Evolutionary conservation across 2,797 vertebrate genomes (phyloP), one percentile per base, ranked within the genome.

Genomic region (Pachyuromys duprasi): DNA sequence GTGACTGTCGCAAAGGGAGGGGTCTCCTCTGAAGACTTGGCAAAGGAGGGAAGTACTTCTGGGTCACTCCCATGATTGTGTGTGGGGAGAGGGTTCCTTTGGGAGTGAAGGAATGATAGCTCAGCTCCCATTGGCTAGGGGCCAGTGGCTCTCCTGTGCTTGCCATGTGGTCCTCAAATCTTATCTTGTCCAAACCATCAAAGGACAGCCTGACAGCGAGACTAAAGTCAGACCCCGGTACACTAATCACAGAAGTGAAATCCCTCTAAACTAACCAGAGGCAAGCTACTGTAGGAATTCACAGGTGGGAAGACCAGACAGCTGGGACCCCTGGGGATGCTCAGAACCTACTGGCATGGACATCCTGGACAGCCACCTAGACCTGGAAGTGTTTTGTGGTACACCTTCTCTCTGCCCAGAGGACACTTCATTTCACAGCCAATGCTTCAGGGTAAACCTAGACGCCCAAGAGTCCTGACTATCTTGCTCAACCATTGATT

Each of bases 131-230:
- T 49, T 53, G 63, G 63, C 82, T 24, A 14, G 8, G 20, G 31
- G 33, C 31, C 20, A 53, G 63, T 49, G 82, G 20, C 45, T 86
- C 31, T 69, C 63, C 42, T 69, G 82, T n/a, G 63, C 63, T 69
- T 84, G 42, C 31, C 63, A 69, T 53, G 62, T 36, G 45, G 62
- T 36, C 31, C 63, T n/a, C 63, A 53, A 49, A 69, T 53, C 63
- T 69, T 86, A 69, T 53, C 82, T 86, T 86, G 63, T 69, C 82
- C 49, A 84, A 84, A 45, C 81, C 81, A 84, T 45, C 81, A 36
- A 86, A 31, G 82, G 45, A 36, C 45, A 69, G 42, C n/a, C 63
- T 69, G 82, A 86, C 63, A n/a, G 33, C 63, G 49, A 86, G 82
- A 53, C 63, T 31, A 36, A 86, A 69, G 63, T 86, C 82, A 69